Evolutionary conservation across 1,140 invertebrate species (phyloP).

Genomic region (Paramacrobiotus metropolitanus): DNA sequence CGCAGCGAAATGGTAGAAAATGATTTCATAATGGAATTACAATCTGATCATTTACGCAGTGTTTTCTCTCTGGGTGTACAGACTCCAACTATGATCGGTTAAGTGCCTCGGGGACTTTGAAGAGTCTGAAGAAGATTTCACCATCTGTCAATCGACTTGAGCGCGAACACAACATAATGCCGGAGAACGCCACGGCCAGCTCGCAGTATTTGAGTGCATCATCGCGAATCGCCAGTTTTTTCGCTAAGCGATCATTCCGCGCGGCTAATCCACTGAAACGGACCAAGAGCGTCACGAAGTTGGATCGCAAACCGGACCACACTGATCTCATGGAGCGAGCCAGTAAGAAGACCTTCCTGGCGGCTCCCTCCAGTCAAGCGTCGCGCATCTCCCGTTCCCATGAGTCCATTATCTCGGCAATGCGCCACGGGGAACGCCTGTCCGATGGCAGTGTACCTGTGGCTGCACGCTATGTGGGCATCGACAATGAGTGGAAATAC

Average conservation of each 20-base stretch:
- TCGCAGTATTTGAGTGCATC: neutral
- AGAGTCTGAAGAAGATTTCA: neutral
- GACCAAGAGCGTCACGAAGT: conserved; percentile 69
- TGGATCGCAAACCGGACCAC: conserved; percentile 28
- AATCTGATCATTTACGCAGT: too few relatives aligned
- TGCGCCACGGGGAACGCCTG: neutral
- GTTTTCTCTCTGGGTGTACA: neutral
- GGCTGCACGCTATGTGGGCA: neutral
- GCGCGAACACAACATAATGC: neutral
- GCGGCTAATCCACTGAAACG: conserved; percentile 50
- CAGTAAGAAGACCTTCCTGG: neutral
- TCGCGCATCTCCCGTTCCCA: neutral
- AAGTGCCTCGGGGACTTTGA: conserved; percentile 1
- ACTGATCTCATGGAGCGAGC: neutral
- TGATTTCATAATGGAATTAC: too few relatives aligned
- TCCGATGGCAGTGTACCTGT: neutral
- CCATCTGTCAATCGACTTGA: neutral
- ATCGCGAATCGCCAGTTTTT: conserved; percentile 37
- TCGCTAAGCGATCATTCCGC: conserved; percentile 62
- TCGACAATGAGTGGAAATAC: neutral
- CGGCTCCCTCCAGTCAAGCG: neutral
- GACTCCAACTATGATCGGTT: neutral
- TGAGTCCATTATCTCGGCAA: neutral
- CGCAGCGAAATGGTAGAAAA: too few relatives aligned
- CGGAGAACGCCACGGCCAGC: neutral